Evolutionary conservation across 1,140 invertebrate genomes (phyloP), one percentile per base, ranked within the genome.

Genomic region (Spodoptera litura): DNA sequence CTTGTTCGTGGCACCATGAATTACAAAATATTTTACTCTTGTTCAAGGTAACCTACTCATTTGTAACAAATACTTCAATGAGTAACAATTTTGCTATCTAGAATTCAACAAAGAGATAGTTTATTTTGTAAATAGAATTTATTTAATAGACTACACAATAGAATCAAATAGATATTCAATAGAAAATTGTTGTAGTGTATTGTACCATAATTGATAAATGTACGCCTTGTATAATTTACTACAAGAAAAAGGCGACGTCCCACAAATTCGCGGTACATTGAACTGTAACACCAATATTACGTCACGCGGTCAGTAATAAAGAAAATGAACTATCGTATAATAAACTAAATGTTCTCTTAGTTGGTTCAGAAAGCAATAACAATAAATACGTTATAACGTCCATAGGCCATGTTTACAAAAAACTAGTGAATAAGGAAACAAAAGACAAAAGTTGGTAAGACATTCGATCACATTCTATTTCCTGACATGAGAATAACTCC

Each of bases 41-140:
- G 52, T 56, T 71, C 35, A 71, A 71, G 52, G 56, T 55, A 31
- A 4, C 10, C 68, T 25, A n/a, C 44, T 52, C 38, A 52, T 20
- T 35, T 38, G 68, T 53, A 11, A 53, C 52, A 71, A 56, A 71
- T 53, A 15, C 13, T 71, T 52, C 27, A 51, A 71, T 56, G 51
- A 15, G 20, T 31, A 35, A 70, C 49, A 55, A 71, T 56, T 56
- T 71, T 15, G n/a, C 68, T 53, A 70, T 70, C 49, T 71, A 38
- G 52, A 71, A 71, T 51, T 52, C 51, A 38, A 38, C n/a, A 71
- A 56, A 71, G 52, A 20, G 13, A 44, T 25, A 4, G 68, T 71
- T 71, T 71, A 56, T 56, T 44, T 71, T 71, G 52, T 55, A 71
- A 71, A 71, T 25, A 49, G 52, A 25, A 68, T 68, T 68, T 68